A percentile compares a stretch with the other conserved stretches of the same genome.
Evolutionary conservation across 2,888 invertebrate genomes (phyloP).

Genomic region (Plebejus argus): DNA sequence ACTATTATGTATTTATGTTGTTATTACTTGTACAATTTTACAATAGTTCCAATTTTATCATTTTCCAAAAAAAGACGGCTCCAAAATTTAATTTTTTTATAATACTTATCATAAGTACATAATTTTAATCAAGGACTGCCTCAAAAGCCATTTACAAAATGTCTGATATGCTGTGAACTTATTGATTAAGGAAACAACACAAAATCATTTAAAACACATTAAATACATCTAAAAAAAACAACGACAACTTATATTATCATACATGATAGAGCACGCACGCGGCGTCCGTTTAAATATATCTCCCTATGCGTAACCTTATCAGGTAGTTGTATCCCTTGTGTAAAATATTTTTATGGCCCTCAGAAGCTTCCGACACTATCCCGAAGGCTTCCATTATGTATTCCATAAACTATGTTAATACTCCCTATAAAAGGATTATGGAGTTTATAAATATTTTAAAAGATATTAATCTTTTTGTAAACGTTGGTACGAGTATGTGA

Average conservation of each 20-base stretch:
- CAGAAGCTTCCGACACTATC: constrained; percentile 62
- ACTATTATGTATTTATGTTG: too few relatives aligned
- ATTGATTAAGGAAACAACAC: too few relatives aligned
- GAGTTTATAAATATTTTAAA: background rate
- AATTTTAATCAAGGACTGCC: too few relatives aligned
- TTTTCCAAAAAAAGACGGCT: too few relatives aligned
- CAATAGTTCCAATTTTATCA: too few relatives aligned
- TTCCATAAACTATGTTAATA: constrained; percentile 63
- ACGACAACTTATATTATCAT: background rate
- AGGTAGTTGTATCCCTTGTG: constrained; percentile 70
- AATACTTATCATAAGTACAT: too few relatives aligned
- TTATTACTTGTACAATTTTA: too few relatives aligned
- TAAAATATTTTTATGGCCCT: constrained; percentile 75
- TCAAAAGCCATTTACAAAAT: too few relatives aligned
- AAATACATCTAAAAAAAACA: background rate
- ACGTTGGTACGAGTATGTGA: constrained; percentile 37
- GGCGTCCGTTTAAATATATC: background rate
- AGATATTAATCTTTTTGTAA: constrained; percentile 36
- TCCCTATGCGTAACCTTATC: constrained; percentile 52
- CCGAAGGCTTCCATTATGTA: constrained; percentile 36
- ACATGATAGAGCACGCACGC: background rate
- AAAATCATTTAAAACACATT: background rate
- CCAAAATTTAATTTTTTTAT: too few relatives aligned
- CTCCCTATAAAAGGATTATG: constrained; percentile 58
- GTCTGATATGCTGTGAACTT: too few relatives aligned